Conservation (phyloP, 2,797 vertebrate species). For the Carduelis carduelis region DNA sequence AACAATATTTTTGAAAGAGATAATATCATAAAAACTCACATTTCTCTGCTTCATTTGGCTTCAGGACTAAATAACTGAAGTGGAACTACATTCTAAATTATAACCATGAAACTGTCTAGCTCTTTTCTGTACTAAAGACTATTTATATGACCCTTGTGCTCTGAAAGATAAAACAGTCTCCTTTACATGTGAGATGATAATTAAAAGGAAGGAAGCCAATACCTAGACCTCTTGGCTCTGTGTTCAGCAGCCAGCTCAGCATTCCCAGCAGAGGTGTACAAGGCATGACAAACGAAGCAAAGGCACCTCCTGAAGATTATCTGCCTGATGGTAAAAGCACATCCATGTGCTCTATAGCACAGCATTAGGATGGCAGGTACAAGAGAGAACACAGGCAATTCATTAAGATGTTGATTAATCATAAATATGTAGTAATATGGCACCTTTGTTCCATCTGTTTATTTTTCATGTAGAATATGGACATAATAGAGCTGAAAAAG, state of each 20-base stretch:
- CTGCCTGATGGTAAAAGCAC: neutral
- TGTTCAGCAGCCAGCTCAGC: slow-evolving; percentile 39
- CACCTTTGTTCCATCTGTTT: neutral
- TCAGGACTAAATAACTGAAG: slow-evolving; percentile 37
- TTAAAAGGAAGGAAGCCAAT: slow-evolving; percentile 49
- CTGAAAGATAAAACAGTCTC: slow-evolving; percentile 37
- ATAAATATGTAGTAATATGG: neutral
- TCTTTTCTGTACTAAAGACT: slow-evolving; percentile 37
- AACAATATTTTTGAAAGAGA: slow-evolving; percentile 16
- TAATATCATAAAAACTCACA: slow-evolving; percentile 12
- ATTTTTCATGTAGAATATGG: neutral
- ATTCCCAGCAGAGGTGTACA: slow-evolving; percentile 16
- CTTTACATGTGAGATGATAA: slow-evolving; percentile 29
- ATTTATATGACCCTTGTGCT: slow-evolving; percentile 41
- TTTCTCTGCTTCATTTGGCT: slow-evolving; percentile 34
- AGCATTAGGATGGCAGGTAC: neutral
- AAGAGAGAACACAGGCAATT: neutral
- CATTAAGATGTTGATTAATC: neutral
- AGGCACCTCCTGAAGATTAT: neutral
- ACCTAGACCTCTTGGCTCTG: neutral
- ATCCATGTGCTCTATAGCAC: neutral
- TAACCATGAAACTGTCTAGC: slow-evolving; percentile 20
- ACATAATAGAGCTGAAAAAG: neutral
- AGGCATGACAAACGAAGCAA: neutral
- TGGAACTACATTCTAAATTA: slow-evolving; percentile 45